Evolutionary conservation across 2,113 vertebrate species (phyloP).

Genomic region (Galeopterus variegatus): DNA sequence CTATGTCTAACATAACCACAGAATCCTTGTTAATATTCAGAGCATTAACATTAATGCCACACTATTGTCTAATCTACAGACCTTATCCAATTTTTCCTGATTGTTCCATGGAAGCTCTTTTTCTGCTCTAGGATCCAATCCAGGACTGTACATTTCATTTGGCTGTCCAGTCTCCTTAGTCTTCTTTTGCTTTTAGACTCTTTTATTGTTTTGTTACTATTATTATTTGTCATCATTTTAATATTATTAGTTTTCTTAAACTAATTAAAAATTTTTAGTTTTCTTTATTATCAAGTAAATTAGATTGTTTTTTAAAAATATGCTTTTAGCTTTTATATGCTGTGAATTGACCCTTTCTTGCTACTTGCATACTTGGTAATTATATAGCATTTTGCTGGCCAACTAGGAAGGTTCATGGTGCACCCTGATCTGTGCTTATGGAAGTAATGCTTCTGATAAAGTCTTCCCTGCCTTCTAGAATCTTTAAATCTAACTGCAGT

Average conservation of each 20-base stretch:
- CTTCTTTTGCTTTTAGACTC: background rate
- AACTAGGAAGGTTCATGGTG: background rate
- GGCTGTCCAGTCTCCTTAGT: background rate
- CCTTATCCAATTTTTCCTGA: background rate
- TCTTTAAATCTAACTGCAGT: background rate
- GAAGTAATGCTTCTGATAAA: background rate
- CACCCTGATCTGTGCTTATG: background rate
- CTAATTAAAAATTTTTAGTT: background rate
- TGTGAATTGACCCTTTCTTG: background rate
- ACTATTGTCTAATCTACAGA: background rate
- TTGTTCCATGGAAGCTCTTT: too few relatives aligned
- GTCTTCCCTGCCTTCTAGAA: background rate
- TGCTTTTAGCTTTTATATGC: background rate
- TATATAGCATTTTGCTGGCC: background rate
- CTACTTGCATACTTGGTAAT: background rate
- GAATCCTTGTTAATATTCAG: background rate
- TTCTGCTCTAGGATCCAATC: background rate
- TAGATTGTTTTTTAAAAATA: background rate
- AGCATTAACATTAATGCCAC: too few relatives aligned
- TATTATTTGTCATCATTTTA: background rate
- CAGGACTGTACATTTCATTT: background rate
- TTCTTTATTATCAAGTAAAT: background rate
- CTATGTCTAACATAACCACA: background rate
- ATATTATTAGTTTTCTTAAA: background rate
- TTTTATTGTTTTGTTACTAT: background rate